A percentile compares a stretch with the other conserved stretches of the same genome.
Conservation (phyloP, 2,113 vertebrate genomes). For the Tupaia tana region DNA sequence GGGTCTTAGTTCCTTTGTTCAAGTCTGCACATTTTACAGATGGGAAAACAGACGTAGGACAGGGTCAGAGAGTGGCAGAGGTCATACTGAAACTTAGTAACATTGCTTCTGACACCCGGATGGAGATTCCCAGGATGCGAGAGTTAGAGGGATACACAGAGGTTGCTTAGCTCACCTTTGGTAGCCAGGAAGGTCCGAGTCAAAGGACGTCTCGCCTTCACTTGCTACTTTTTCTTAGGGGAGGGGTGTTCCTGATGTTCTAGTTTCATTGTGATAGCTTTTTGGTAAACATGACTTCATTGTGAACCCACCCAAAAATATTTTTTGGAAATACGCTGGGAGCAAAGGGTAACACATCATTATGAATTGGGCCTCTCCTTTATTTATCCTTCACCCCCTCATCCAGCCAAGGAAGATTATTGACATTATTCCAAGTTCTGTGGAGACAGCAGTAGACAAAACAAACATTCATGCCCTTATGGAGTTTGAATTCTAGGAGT, state of each 20-base stretch:
- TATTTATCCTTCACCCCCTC: background rate
- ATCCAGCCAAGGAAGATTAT: slow-evolving; percentile 45
- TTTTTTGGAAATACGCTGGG: slow-evolving; percentile 40
- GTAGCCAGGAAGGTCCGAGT: background rate
- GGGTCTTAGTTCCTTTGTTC: background rate
- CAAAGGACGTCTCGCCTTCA: background rate
- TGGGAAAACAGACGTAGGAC: slow-evolving; percentile 38
- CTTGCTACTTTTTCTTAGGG: background rate
- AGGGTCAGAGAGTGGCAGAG: background rate
- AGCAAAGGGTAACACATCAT: slow-evolving; percentile 43
- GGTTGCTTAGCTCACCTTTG: background rate
- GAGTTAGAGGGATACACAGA: background rate
- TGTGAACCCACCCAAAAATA: background rate
- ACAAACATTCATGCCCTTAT: background rate
- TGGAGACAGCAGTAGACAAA: background rate
- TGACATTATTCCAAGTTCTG: background rate
- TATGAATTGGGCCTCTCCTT: background rate
- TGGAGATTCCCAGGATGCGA: background rate
- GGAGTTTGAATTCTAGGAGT: background rate
- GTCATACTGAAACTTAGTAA: background rate
- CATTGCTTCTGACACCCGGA: background rate
- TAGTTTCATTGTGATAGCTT: slow-evolving; percentile 34
- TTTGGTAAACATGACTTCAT: slow-evolving; percentile 14
- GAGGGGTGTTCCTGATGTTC: background rate
- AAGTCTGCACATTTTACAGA: slow-evolving; percentile 26